phyloP scores from a whole-genome alignment of 2,113 vertebrate species.

The Hydropotes inermis region DNA sequence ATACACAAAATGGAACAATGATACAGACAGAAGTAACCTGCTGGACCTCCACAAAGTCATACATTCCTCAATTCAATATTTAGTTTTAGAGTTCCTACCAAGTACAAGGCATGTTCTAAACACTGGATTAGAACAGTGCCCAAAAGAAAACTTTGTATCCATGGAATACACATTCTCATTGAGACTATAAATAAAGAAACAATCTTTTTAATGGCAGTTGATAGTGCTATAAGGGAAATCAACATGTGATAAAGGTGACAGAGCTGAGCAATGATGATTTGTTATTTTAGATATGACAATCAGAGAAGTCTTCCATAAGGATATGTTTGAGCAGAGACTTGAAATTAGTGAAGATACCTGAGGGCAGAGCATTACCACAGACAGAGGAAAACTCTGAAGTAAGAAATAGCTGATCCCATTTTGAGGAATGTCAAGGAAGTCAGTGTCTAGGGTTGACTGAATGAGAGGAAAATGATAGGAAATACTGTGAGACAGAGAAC shows the following conservation, averaged over 20 bases:
- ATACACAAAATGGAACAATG: neutral
- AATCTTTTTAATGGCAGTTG: neutral
- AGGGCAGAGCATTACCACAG: neutral
- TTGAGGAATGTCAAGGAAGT: neutral
- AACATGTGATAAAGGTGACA: neutral
- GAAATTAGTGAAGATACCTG: neutral
- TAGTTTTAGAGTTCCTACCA: neutral
- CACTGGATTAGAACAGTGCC: neutral
- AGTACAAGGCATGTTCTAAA: neutral
- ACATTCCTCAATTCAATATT: neutral
- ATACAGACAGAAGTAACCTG: neutral
- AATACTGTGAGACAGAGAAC: neutral
- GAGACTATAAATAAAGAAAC: neutral
- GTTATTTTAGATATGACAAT: neutral
- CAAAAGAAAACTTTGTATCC: neutral
- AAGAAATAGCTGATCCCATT: neutral
- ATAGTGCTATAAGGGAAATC: neutral
- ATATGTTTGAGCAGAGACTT: neutral
- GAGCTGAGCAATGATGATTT: neutral
- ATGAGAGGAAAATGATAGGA: neutral
- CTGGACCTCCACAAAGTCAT: neutral
- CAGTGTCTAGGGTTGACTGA: neutral
- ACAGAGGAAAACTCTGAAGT: neutral
- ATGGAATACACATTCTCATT: neutral
- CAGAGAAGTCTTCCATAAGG: neutral